These are phyloP conservation scores for Pogonomyrmex californicus DNA, from an alignment of 1,140 invertebrate genomes.

Conservation along the genomic window DNA sequence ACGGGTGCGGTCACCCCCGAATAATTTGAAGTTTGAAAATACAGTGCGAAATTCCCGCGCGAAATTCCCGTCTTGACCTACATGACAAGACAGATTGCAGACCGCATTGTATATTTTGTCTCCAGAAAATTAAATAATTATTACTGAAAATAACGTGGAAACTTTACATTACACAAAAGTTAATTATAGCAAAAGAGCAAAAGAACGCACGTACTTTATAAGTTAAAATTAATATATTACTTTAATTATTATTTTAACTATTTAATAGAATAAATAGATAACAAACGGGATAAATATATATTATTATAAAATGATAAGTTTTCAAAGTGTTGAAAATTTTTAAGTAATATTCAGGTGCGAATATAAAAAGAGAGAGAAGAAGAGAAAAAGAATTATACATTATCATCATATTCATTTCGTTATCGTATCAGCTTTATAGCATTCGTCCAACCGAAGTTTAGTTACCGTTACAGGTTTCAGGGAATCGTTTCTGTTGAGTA, in stretches of 20 bases:
- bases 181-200: not conserved
- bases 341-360: not conserved
- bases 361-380: not conserved
- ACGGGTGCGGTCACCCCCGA: not conserved
- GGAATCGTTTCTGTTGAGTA: constrained; percentile 8
- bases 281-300: not conserved
- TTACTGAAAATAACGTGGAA: not conserved
- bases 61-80: not conserved
- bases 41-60: not conserved
- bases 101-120: constrained; percentile 1
- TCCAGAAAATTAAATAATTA: constrained; percentile 12
- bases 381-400: not conserved
- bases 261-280: not conserved
- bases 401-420: constrained; percentile 16
- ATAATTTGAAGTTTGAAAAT: constrained; percentile 48
- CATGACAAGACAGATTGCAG: constrained; percentile 27
- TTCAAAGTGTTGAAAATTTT: not conserved
- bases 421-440: not conserved
- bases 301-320: not conserved
- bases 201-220: not conserved
- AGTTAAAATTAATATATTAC: not conserved
- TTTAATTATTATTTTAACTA: no score
- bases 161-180: not conserved
- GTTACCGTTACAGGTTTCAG: constrained; percentile 4
- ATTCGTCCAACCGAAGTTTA: not conserved